These are phyloP conservation scores for Scolanthus callimorphus DNA, from an alignment of 92 coral and sea anemone genomes.

Conservation along the genomic window DNA sequence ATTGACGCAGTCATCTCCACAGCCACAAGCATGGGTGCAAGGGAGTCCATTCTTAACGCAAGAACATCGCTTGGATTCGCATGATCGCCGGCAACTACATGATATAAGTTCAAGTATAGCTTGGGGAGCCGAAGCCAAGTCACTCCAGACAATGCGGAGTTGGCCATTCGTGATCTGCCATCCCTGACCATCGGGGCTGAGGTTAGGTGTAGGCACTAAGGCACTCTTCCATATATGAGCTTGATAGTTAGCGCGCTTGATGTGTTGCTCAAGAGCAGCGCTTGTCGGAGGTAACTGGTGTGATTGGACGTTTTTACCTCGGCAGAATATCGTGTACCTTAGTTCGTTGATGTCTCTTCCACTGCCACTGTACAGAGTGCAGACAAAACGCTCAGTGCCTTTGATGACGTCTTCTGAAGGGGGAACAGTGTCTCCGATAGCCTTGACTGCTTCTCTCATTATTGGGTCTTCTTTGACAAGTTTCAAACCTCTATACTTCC, in stretches of 20 bases:
- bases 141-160: conserved; percentile 27
- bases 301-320: conserved; percentile 38
- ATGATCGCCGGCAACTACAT: conserved; percentile 34
- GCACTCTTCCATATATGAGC: conserved; percentile 48
- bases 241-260: conserved; percentile 55
- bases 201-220: conserved; percentile 6
- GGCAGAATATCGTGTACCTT: conserved; percentile 36
- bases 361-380: conserved; percentile 48
- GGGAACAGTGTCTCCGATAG: conserved; percentile 41
- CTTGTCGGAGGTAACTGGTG: conserved; percentile 54
- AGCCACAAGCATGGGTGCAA: conserved; percentile 43
- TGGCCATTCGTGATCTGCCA: conserved; percentile 21
- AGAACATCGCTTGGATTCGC: conserved; percentile 37
- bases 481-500: too few species aligned
- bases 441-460: conserved; percentile 12
- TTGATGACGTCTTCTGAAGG: conserved; percentile 14
- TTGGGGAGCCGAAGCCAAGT: conserved; percentile 32
- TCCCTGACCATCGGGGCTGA: conserved; percentile 27
- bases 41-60: conserved; percentile 34
- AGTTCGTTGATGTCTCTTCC: conserved; percentile 28
- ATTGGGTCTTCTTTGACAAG: conserved; percentile 22
- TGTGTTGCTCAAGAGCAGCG: conserved; percentile 34
- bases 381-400: conserved; percentile 29
- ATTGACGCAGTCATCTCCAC: conserved; percentile 17
- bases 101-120: conserved; percentile 30